These are phyloP conservation scores for Heterodera schachtii DNA, from an alignment of 1,140 invertebrate genomes.

Conservation along the genomic window DNA sequence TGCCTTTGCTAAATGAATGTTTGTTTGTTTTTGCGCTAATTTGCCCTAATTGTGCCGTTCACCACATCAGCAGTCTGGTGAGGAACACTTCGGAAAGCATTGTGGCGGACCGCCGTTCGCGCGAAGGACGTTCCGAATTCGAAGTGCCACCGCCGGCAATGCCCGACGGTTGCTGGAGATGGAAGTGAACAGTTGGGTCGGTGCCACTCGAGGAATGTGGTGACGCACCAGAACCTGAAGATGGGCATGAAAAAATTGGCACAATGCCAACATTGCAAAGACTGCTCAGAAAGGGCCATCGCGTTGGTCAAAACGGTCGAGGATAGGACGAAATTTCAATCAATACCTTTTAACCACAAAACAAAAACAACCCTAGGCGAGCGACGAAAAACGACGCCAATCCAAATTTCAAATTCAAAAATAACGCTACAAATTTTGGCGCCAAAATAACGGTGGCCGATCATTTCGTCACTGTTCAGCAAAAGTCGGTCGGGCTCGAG, in stretches of 20 bases:
- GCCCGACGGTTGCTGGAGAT: neutral
- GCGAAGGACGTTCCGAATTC: neutral
- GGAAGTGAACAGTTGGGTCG: neutral
- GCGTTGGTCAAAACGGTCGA: too few species aligned
- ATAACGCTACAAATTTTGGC: too few species aligned
- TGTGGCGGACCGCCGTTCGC: neutral
- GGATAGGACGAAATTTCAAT: too few species aligned
- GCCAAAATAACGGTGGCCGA: too few species aligned
- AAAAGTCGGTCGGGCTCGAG: conserved; percentile 71
- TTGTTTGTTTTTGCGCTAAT: neutral
- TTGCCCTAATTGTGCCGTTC: conserved; percentile 63
- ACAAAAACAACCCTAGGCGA: too few species aligned
- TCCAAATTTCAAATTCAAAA: too few species aligned
- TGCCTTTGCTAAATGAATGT: conserved; percentile 71
- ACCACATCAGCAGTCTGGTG: conserved; percentile 85
- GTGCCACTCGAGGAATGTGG: neutral
- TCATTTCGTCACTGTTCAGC: too few species aligned
- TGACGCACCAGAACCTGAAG: neutral
- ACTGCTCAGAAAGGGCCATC: too few species aligned
- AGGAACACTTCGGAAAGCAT: conserved; percentile 89
- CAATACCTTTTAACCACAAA: too few species aligned
- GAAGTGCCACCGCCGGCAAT: neutral
- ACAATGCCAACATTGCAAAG: neutral
- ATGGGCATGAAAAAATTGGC: conserved; percentile 1
- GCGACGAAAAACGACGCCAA: too few species aligned